These are phyloP conservation scores for Amphibalanus amphitrite DNA, from an alignment of 1,140 invertebrate genomes.

Conservation along the genomic window DNA sequence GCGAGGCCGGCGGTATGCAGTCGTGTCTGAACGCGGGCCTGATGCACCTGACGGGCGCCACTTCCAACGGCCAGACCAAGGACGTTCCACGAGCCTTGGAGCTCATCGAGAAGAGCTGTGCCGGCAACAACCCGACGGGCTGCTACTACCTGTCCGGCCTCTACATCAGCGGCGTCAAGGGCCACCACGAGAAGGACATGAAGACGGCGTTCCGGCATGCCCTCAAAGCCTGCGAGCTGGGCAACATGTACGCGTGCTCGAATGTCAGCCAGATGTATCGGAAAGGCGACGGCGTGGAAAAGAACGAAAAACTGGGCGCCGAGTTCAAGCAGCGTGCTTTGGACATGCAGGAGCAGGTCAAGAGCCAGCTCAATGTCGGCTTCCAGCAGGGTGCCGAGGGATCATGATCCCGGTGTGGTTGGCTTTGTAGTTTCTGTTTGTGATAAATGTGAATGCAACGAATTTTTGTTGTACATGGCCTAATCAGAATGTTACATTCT, in stretches of 20 bases:
- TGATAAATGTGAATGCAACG: too few species aligned
- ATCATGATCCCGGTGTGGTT: too few species aligned
- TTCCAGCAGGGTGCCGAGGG: background rate
- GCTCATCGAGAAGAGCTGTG: slow-evolving; percentile 50
- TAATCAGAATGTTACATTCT: too few species aligned
- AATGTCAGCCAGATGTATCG: slow-evolving; percentile 46
- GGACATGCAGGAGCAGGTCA: background rate
- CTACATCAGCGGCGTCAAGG: slow-evolving; percentile 50
- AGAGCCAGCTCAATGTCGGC: background rate
- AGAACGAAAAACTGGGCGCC: background rate
- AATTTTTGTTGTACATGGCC: too few species aligned
- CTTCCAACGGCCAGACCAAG: slow-evolving; percentile 19
- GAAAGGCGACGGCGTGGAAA: background rate
- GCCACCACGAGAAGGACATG: slow-evolving; percentile 46
- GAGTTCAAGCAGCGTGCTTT: background rate
- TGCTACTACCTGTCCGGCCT: slow-evolving; percentile 63
- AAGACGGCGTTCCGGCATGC: slow-evolving; percentile 55
- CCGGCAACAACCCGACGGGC: slow-evolving; percentile 41
- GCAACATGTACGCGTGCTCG: slow-evolving; percentile 64
- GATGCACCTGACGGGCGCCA: slow-evolving; percentile 32
- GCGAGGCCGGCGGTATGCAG: slow-evolving; percentile 42
- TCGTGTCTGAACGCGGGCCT: slow-evolving; percentile 59
- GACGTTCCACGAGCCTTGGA: slow-evolving; percentile 35
- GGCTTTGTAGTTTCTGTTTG: too few species aligned
- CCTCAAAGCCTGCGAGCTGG: slow-evolving; percentile 53